Percentiles rank a stretch among this genome's conserved stretches.
These are phyloP conservation scores for Nemoura dubitans DNA, from an alignment of 2,888 invertebrate genomes.

Conservation along the genomic window DNA sequence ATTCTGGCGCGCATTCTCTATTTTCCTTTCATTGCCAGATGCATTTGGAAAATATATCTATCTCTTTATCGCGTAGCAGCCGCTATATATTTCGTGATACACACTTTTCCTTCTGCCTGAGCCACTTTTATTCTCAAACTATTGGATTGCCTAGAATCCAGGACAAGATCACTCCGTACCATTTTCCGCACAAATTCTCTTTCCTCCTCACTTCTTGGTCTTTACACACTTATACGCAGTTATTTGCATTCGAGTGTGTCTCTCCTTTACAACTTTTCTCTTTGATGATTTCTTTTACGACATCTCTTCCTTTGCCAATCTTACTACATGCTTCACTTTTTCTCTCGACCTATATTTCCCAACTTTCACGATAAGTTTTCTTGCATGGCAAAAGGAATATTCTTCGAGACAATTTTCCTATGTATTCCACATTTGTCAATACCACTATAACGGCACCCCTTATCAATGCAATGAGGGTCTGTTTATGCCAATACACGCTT, in stretches of 20 bases:
- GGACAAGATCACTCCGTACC: not conserved
- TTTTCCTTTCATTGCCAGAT: not conserved
- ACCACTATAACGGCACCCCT: too few species aligned
- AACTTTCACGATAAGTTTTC: too few species aligned
- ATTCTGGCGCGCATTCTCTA: not conserved
- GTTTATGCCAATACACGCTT: too few species aligned
- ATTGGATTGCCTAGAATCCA: not conserved
- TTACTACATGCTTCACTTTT: not conserved
- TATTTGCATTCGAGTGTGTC: not conserved
- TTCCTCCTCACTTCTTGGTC: not conserved
- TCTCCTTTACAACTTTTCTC: not conserved
- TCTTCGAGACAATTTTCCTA: too few species aligned
- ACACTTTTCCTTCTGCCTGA: not conserved
- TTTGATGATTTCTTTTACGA: not conserved
- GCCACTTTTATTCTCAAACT: not conserved
- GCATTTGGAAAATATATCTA: not conserved
- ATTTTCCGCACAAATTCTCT: not conserved
- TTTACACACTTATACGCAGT: not conserved
- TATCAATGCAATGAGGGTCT: too few species aligned
- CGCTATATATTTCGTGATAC: not conserved
- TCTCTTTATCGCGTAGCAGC: not conserved
- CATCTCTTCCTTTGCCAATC: constrained; percentile 52
- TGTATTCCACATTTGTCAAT: too few species aligned
- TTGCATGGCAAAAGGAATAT: too few species aligned
- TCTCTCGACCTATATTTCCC: not conserved